Percentiles rank a stretch among this genome's conserved stretches.
Evolutionary conservation across 2,797 vertebrate species (phyloP).

Genomic region (Moxostoma hubbsi): DNA sequence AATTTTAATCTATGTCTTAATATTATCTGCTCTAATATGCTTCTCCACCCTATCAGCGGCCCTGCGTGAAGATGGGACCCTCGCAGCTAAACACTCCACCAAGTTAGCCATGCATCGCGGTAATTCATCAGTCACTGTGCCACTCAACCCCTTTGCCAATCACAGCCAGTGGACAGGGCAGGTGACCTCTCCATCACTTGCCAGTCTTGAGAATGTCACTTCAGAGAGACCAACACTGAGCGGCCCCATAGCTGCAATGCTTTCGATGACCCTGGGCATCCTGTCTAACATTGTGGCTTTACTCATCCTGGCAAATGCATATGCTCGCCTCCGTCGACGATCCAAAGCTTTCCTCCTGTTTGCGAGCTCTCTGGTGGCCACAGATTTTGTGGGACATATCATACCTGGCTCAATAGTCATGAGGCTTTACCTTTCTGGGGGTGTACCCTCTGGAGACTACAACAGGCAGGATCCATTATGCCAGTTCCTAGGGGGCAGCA

Average conservation of each 20-base stretch:
- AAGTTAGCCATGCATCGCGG: slow-evolving; percentile 71
- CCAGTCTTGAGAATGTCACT: slow-evolving; percentile 62
- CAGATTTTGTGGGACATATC: slow-evolving; percentile 86
- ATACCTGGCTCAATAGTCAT: slow-evolving; percentile 86
- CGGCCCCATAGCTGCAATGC: slow-evolving; percentile 72
- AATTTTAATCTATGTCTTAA: not conserved
- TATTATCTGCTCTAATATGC: not conserved
- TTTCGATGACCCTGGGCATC: slow-evolving; percentile 87
- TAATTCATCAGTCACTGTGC: slow-evolving; percentile 62
- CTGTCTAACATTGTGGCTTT: slow-evolving; percentile 87
- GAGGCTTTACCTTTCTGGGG: slow-evolving; percentile 77
- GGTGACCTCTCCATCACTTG: too few relatives aligned
- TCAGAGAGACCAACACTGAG: slow-evolving; percentile 52
- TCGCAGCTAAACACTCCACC: slow-evolving; percentile 47
- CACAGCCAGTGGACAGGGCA: slow-evolving; percentile 59
- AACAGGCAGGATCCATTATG: slow-evolving; percentile 76
- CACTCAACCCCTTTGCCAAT: slow-evolving; percentile 56
- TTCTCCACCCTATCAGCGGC: slow-evolving; percentile 54
- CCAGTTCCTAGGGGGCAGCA: slow-evolving; percentile 86
- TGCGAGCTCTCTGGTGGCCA: slow-evolving; percentile 84
- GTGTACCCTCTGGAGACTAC: slow-evolving; percentile 51
- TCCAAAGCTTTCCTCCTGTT: slow-evolving; percentile 88
- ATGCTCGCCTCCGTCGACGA: slow-evolving; percentile 80
- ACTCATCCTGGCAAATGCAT: slow-evolving; percentile 82
- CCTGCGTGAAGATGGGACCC: slow-evolving; percentile 47